These are phyloP conservation scores for Pelobates cultripes DNA, from an alignment of 2,797 vertebrate genomes.

Conservation along the genomic window DNA sequence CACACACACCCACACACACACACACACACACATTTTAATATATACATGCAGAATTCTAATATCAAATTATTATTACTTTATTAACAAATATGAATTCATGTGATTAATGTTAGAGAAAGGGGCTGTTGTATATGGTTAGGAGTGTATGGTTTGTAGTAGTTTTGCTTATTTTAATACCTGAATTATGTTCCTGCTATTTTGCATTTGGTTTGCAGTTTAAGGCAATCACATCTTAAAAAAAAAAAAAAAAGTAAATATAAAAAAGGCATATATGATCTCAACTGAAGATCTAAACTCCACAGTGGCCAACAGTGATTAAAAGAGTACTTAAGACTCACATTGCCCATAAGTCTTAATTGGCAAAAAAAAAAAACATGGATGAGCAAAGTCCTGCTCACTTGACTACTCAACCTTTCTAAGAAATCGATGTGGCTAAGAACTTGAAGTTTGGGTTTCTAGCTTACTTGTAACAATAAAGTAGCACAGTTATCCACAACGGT, in stretches of 20 bases:
- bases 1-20: too few relatives aligned
- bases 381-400: not conserved
- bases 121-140: too few relatives aligned
- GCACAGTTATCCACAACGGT: too few relatives aligned
- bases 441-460: constrained; percentile 32
- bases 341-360: not conserved
- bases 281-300: not conserved
- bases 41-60: too few relatives aligned
- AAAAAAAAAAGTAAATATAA: not conserved
- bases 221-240: constrained; percentile 25
- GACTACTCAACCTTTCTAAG: not conserved
- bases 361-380: too few relatives aligned
- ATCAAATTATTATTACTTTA: too few relatives aligned
- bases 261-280: constrained; percentile 29
- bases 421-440: constrained; percentile 7
- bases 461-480: not conserved
- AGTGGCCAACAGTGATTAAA: not conserved
- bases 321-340: not conserved
- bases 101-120: too few relatives aligned
- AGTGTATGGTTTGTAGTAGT: not conserved
- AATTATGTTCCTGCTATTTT: constrained; percentile 10
- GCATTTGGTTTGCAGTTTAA: constrained; percentile 44
- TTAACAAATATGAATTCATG: too few relatives aligned
- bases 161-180: constrained; percentile 18
- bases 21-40: too few relatives aligned